Conservation (phyloP, 2,888 invertebrate species). For the Nomada flava region DNA sequence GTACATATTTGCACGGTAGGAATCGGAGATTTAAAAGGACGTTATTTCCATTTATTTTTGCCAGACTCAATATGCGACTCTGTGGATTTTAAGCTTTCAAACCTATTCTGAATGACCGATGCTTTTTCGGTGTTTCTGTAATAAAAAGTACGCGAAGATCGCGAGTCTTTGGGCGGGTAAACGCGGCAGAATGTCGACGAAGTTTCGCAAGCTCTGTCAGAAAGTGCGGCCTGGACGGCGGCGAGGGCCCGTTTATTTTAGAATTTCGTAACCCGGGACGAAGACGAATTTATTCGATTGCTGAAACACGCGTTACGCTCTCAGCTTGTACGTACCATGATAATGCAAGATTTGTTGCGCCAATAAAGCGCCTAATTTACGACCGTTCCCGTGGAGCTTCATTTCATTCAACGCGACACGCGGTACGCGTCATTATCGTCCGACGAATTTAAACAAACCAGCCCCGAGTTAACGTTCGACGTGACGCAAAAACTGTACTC, state of each 20-base stretch:
- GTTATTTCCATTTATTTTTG: neutral
- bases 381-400: slow-evolving; percentile 1
- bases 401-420: slow-evolving; percentile 37
- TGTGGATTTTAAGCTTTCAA: neutral
- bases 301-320: slow-evolving; percentile 58
- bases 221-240: slow-evolving; percentile 52
- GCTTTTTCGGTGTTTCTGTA: slow-evolving; percentile 2
- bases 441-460: slow-evolving; percentile 19
- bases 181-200: slow-evolving; percentile 42
- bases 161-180: slow-evolving; percentile 37
- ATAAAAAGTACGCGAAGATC: slow-evolving; percentile 10
- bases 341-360: slow-evolving; percentile 54
- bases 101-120: neutral
- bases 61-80: neutral
- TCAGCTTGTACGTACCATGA: slow-evolving; percentile 44
- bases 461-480: neutral
- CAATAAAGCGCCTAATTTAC: slow-evolving; percentile 51
- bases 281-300: slow-evolving; percentile 69
- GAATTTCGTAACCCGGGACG: slow-evolving; percentile 66
- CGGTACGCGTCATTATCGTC: neutral
- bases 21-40: too few relatives aligned
- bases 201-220: slow-evolving; percentile 65
- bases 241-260: slow-evolving; percentile 64
- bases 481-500: neutral
- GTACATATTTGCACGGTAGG: too few relatives aligned